Base-by-base conservation (phyloP, 2,113 vertebrate species). In the Columba janthina region DNA sequence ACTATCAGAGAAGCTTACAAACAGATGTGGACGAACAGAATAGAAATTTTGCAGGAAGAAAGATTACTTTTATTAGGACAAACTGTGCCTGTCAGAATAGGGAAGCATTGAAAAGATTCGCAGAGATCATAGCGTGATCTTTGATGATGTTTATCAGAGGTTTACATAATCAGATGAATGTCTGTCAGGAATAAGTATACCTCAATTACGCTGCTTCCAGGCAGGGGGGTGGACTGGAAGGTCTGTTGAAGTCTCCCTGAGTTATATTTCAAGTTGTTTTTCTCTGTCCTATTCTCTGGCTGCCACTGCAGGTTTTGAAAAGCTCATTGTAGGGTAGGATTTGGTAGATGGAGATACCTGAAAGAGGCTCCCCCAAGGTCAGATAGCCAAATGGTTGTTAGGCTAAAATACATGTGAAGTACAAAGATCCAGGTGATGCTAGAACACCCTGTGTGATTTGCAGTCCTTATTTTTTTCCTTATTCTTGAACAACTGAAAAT, bases 361-460 rank as follows among this genome's bases (percentile, higher is more conserved):
- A 34, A 54, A 58, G 42, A 60, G 66, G 48, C 17, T 84, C 16
- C 15, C 20, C 67, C 40, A n/a, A 46, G 78, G 60, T 50, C 12
- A 64, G 56, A 4, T 32, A 85, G 50, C 28, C 24, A 75, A 58
- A 44, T 2, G 4, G 50, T 6, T 40, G 18, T 17, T 18, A 46
- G 36, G 46, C 75, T 72, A 71, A 42, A 64, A 77, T 6, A 48
- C 25, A 14, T 0, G 10, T 16, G n/a, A 61, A 83, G 50, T 31
- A n/a, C 44, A 50, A 42, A 89, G 36, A 42, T 8, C 25, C 11
- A 50, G 56, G 79, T 48, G 76, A 84, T 54, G 24, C 40, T 44
- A 66, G 72, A 73, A 38, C 40, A 51, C 0, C 0, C 0, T 6
- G 31, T 21, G 15, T 12, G 14, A 40, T 14, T 29, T 31, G 24